phyloP scores from a whole-genome alignment of 1,140 invertebrate genomes.

The Papilio helenus region DNA sequence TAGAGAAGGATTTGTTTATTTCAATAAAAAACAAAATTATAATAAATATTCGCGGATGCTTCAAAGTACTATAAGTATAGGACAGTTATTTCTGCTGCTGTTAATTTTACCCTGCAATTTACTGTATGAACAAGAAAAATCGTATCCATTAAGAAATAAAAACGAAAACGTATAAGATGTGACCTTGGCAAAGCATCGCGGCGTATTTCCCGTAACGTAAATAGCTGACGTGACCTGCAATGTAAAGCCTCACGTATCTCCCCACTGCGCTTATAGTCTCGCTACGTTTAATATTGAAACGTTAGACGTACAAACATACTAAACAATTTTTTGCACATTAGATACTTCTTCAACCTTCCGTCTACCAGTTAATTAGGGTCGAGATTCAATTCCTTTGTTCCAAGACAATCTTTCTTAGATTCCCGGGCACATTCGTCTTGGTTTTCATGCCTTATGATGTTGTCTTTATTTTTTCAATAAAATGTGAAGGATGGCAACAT shows the following conservation, averaged over 20 bases:
- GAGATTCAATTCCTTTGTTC: neutral
- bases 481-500: too few species aligned
- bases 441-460: too few species aligned
- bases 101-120: neutral
- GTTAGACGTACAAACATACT: neutral
- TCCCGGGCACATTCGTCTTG: too few species aligned
- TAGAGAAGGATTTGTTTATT: neutral
- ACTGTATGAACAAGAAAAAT: neutral
- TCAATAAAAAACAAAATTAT: neutral
- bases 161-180: conserved; percentile 18
- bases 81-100: too few species aligned
- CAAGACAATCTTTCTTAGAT: neutral
- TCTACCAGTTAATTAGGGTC: too few species aligned
- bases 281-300: neutral
- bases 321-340: too few species aligned
- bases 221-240: conserved; percentile 41
- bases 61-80: neutral
- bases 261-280: neutral
- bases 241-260: conserved; percentile 38
- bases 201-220: conserved; percentile 46
- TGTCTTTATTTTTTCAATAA: too few species aligned
- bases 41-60: neutral
- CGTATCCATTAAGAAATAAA: conserved; percentile 14
- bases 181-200: conserved; percentile 41
- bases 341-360: too few species aligned